These are phyloP conservation scores for Andrena fulva DNA, from an alignment of 2,888 invertebrate species.

Conservation along the genomic window DNA sequence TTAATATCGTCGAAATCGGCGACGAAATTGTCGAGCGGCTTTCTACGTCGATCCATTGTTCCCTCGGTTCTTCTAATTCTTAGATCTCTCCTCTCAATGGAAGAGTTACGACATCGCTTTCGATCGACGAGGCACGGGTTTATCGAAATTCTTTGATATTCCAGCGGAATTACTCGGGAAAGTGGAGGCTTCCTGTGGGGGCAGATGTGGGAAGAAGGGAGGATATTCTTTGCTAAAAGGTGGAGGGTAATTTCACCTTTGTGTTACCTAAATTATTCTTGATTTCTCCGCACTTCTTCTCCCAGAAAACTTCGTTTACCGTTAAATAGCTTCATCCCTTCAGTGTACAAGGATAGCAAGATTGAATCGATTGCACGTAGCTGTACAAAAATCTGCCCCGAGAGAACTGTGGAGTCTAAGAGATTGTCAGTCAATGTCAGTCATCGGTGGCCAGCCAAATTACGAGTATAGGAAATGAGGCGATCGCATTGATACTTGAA, in stretches of 20 bases:
- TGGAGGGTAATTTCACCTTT: neutral
- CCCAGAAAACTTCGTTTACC: too few relatives aligned
- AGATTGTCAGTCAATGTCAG: too few relatives aligned
- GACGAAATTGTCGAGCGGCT: constrained; percentile 9
- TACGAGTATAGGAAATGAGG: neutral
- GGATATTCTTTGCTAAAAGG: neutral
- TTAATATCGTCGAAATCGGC: constrained; percentile 10
- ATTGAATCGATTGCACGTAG: too few relatives aligned
- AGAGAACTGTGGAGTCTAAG: too few relatives aligned
- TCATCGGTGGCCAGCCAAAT: neutral
- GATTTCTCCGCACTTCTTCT: too few relatives aligned
- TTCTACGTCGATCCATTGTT: constrained; percentile 29
- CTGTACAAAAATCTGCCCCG: too few relatives aligned
- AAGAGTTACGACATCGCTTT: constrained; percentile 10
- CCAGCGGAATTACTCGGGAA: neutral
- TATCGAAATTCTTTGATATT: neutral
- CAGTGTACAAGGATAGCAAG: too few relatives aligned
- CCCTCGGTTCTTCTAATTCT: neutral
- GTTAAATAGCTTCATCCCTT: too few relatives aligned
- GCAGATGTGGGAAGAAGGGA: neutral
- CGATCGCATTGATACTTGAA: neutral
- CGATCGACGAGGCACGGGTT: constrained; percentile 3
- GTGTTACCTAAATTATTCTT: too few relatives aligned
- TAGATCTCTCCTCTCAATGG: constrained; percentile 15
- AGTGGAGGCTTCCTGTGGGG: neutral